A percentile compares a stretch with the other conserved stretches of the same genome.
Conservation (phyloP, 2,113 vertebrate species). For the Sorex fumeus region DNA sequence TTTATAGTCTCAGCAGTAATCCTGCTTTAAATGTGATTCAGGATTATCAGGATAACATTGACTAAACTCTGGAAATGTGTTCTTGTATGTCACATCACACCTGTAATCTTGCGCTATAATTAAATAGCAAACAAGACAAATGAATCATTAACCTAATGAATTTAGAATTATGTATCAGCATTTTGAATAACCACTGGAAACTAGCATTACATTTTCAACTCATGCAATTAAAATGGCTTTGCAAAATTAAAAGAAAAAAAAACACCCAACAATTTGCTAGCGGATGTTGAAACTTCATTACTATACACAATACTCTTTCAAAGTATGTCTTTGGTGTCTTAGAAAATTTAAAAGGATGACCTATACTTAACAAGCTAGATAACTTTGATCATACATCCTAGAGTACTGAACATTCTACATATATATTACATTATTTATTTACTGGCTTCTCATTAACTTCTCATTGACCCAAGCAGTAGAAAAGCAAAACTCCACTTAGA, state of each 20-base stretch:
- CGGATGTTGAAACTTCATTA: conserved; percentile 49
- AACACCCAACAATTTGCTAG: conserved; percentile 29
- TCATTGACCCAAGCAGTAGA: not conserved
- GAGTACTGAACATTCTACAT: not conserved
- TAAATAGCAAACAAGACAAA: conserved; percentile 44
- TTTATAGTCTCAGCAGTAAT: conserved; percentile 41
- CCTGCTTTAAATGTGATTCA: not conserved
- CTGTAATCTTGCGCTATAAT: not conserved
- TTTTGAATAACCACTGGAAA: conserved; percentile 40
- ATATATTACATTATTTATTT: conserved; percentile 26
- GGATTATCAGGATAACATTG: not conserved
- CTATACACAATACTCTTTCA: conserved; percentile 21
- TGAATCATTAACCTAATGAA: not conserved
- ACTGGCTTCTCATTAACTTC: conserved; percentile 11
- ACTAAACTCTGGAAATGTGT: not conserved
- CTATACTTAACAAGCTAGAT: conserved; percentile 23
- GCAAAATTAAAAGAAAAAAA: conserved; percentile 17
- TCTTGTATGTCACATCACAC: not conserved
- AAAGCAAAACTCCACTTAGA: conserved; percentile 33
- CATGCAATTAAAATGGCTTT: conserved; percentile 50
- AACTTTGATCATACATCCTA: conserved; percentile 37
- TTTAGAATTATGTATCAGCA: not conserved
- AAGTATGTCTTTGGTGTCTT: conserved; percentile 33
- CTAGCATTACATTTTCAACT: not conserved
- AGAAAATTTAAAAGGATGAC: conserved; percentile 48